phyloP scores from a whole-genome alignment of 2,797 vertebrate genomes.

The Pipistrellus nathusii region DNA sequence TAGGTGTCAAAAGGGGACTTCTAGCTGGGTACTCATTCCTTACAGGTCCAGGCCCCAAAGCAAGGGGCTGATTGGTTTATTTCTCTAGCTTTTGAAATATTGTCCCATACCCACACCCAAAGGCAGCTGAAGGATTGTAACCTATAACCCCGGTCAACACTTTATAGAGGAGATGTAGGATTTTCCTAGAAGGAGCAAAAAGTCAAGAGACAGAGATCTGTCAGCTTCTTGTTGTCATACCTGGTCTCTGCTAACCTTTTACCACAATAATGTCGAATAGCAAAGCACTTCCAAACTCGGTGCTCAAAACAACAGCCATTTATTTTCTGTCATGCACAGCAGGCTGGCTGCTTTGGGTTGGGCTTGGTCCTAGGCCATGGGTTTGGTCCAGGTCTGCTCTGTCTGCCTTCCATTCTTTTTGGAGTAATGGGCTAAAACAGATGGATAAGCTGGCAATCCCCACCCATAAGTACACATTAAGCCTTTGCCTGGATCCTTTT shows the following conservation, averaged over 20 bases:
- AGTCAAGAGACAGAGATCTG: background rate
- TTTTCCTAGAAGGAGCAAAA: background rate
- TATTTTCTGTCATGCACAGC: background rate
- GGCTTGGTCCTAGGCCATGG: background rate
- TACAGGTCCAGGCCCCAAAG: background rate
- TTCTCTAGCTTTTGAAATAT: background rate
- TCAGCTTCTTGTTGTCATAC: background rate
- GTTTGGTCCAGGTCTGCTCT: background rate
- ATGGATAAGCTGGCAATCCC: background rate
- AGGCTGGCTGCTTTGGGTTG: background rate
- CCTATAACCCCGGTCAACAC: background rate
- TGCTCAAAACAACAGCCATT: background rate
- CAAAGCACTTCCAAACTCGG: background rate
- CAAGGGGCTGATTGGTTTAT: background rate
- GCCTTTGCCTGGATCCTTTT: background rate
- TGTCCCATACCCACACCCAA: background rate
- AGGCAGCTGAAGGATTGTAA: background rate
- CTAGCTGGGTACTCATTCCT: background rate
- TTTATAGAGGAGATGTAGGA: background rate
- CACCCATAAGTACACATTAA: background rate
- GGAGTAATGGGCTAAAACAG: background rate
- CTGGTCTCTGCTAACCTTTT: background rate
- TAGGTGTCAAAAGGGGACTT: background rate
- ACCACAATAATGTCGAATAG: fast-evolving
- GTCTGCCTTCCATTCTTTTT: background rate